These are phyloP conservation scores for Melopsittacus undulatus DNA, from an alignment of 2,797 vertebrate genomes.

Conservation along the genomic window DNA sequence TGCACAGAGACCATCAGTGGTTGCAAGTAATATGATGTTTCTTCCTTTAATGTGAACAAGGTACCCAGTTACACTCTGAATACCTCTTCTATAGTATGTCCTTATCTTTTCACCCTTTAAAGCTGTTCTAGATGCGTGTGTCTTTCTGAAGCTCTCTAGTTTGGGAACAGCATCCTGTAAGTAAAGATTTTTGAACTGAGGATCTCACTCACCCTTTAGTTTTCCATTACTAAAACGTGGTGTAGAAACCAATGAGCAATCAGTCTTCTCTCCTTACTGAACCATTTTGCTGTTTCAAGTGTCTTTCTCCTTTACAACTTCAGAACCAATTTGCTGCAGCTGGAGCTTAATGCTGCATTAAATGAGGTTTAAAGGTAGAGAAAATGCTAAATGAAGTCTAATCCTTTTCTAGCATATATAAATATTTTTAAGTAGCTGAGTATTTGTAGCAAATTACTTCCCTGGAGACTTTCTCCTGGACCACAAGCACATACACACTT, in stretches of 20 bases:
- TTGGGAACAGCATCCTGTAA: not conserved
- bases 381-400: conserved; percentile 34
- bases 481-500: not conserved
- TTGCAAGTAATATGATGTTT: not conserved
- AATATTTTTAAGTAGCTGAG: conserved; percentile 49
- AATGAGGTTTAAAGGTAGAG: conserved; percentile 39
- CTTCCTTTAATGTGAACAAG: not conserved
- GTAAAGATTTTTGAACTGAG: not conserved
- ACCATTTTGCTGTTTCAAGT: not conserved
- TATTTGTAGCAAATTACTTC: conserved; percentile 40
- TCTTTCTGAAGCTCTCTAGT: not conserved
- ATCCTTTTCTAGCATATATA: conserved; percentile 5
- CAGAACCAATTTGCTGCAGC: conserved; percentile 4
- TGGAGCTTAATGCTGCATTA: conserved; percentile 51
- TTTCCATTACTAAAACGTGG: not conserved
- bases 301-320: not conserved
- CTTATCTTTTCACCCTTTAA: not conserved
- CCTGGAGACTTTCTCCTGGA: not conserved
- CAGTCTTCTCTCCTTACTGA: not conserved
- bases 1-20: not conserved
- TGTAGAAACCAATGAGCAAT: not conserved
- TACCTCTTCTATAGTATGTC: not conserved
- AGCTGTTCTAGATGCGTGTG: not conserved
- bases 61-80: not conserved
- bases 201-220: not conserved